phyloP scores from a whole-genome alignment of 2,888 invertebrate genomes.

The Chaetogeoica ovagalla region DNA sequence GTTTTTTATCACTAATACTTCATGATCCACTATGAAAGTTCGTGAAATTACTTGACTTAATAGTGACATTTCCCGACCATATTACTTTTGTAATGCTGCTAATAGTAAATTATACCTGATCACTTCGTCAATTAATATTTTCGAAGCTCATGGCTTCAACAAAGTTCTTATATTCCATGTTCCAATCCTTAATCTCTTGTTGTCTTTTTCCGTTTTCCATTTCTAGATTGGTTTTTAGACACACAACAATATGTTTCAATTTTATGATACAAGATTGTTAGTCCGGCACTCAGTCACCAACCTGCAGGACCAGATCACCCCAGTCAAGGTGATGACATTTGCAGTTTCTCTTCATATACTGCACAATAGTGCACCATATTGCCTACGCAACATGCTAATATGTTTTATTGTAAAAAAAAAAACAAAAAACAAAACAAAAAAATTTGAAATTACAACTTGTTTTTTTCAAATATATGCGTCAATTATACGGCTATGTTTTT shows the following conservation, averaged over 20 bases:
- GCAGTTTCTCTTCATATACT: too few relatives aligned
- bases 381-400: too few relatives aligned
- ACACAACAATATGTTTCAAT: background rate
- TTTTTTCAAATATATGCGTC: too few relatives aligned
- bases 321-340: background rate
- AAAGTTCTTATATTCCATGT: background rate
- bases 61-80: background rate
- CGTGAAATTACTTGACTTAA: background rate
- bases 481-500: too few relatives aligned
- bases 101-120: slow-evolving; percentile 7
- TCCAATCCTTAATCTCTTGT: slow-evolving; percentile 5
- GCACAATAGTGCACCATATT: too few relatives aligned
- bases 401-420: too few relatives aligned
- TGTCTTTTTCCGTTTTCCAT: slow-evolving; percentile 9
- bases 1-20: slow-evolving; percentile 1
- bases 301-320: slow-evolving; percentile 3
- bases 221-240: background rate
- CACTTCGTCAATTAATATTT: slow-evolving; percentile 2
- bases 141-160: background rate
- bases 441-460: too few relatives aligned
- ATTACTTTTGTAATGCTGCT: background rate
- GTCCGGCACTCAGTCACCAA: background rate
- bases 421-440: too few relatives aligned
- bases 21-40: background rate
- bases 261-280: slow-evolving; percentile 2